Evolutionary conservation across 2,888 invertebrate species (phyloP).

Genomic region (Blastobasis lacticolella): DNA sequence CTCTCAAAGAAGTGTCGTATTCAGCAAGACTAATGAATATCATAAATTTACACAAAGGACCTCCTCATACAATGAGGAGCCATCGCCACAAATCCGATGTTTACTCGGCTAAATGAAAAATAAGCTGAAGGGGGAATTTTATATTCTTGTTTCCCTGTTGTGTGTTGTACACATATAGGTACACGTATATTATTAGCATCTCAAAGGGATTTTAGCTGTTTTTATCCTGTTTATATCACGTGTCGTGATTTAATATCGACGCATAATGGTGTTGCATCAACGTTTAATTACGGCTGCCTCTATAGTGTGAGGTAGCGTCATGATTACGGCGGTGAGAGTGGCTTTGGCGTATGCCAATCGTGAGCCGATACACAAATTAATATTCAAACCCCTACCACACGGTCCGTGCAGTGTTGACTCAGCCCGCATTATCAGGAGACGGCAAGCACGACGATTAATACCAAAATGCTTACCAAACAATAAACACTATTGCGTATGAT

Average conservation of each 20-base stretch:
- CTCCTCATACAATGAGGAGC: constrained; percentile 24
- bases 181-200: neutral
- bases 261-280: neutral
- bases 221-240: too few species aligned
- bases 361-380: constrained; percentile 50
- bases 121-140: neutral
- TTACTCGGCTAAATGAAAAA: constrained; percentile 2
- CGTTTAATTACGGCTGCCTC: too few species aligned
- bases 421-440: constrained; percentile 47
- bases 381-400: constrained; percentile 51
- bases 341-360: constrained; percentile 23
- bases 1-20: constrained; percentile 59
- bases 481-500: constrained; percentile 15
- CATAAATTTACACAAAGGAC: constrained; percentile 50
- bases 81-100: constrained; percentile 7
- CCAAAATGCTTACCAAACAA: constrained; percentile 25
- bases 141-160: too few species aligned
- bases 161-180: too few species aligned
- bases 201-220: too few species aligned
- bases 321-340: neutral
- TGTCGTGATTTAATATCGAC: neutral
- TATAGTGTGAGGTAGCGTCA: too few species aligned
- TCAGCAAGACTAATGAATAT: constrained; percentile 60
- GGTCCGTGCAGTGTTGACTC: constrained; percentile 56
- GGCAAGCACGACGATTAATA: constrained; percentile 12